These are phyloP conservation scores for Halichoeres trimaculatus DNA, from an alignment of 2,113 vertebrate genomes.

Conservation along the genomic window DNA sequence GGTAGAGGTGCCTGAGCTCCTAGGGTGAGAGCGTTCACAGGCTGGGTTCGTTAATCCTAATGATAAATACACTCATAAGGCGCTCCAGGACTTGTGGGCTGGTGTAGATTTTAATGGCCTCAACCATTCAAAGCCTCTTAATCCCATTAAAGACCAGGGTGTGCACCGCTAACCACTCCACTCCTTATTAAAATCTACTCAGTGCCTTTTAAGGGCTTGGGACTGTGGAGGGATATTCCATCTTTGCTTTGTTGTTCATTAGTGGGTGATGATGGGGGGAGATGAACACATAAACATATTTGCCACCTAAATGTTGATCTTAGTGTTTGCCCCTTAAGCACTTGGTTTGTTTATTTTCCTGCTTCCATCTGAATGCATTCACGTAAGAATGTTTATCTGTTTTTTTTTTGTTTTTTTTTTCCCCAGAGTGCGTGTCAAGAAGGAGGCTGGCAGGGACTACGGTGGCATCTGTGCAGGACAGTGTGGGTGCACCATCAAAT, in stretches of 20 bases:
- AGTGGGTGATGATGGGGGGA: slow-evolving; percentile 23
- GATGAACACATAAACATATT: slow-evolving; percentile 22
- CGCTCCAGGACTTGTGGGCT: slow-evolving; percentile 63
- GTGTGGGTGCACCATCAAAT: slow-evolving; percentile 59
- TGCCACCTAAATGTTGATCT: slow-evolving; percentile 3
- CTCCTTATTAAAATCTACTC: slow-evolving; percentile 82
- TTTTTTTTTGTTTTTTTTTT: slow-evolving; percentile 12
- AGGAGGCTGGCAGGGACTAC: slow-evolving; percentile 39
- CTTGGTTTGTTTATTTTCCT: slow-evolving; percentile 22
- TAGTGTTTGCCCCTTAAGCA: neutral
- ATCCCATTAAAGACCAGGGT: slow-evolving; percentile 78
- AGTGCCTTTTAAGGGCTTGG: slow-evolving; percentile 67
- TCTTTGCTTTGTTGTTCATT: slow-evolving; percentile 54
- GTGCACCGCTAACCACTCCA: slow-evolving; percentile 69
- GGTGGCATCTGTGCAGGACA: slow-evolving; percentile 31
- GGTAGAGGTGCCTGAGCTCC: slow-evolving; percentile 56
- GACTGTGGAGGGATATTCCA: slow-evolving; percentile 59
- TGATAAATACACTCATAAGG: slow-evolving; percentile 79
- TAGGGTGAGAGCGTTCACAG: slow-evolving; percentile 55
- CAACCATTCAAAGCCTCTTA: slow-evolving; percentile 81
- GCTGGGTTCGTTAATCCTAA: slow-evolving; percentile 79
- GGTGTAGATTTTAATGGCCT: slow-evolving; percentile 80
- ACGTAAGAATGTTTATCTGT: slow-evolving; percentile 14
- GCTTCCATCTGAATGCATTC: slow-evolving; percentile 9
- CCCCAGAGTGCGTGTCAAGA: slow-evolving; percentile 22